phyloP scores from a whole-genome alignment of 2,888 invertebrate species.

The Tenthredo livida region DNA sequence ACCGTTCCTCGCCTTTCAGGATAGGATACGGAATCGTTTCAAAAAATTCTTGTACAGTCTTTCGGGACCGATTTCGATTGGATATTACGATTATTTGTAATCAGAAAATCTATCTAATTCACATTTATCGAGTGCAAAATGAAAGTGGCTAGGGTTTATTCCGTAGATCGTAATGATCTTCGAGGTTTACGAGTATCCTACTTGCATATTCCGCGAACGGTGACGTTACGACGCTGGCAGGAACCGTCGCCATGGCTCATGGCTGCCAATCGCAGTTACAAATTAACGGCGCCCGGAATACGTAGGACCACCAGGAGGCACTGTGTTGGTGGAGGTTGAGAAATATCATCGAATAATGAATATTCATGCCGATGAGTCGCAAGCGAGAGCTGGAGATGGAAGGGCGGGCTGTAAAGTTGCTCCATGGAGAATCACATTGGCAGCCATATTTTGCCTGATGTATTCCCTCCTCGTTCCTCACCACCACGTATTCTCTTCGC shows the following conservation, averaged over 20 bases:
- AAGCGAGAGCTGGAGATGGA: conserved; percentile 60
- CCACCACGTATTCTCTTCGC: conserved; percentile 58
- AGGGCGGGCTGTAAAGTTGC: conserved; percentile 74
- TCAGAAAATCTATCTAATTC: not conserved
- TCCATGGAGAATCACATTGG: conserved; percentile 75
- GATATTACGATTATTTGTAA: not conserved
- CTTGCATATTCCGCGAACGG: conserved; percentile 46
- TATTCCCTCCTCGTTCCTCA: conserved; percentile 64
- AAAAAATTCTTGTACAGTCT: not conserved
- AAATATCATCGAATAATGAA: conserved; percentile 78
- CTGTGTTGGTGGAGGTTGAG: conserved; percentile 65
- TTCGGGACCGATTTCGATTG: not conserved
- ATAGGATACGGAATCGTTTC: not conserved
- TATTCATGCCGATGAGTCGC: conserved; percentile 77
- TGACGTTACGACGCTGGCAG: conserved; percentile 51
- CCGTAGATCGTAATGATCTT: conserved; percentile 36
- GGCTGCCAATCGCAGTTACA: conserved; percentile 73
- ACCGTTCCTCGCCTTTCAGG: not conserved
- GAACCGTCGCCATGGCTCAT: conserved; percentile 44
- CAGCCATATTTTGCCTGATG: conserved; percentile 75
- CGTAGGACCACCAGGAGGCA: conserved; percentile 59
- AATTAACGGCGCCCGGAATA: conserved; percentile 73
- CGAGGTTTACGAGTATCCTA: conserved; percentile 45
- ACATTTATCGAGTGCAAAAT: not conserved
- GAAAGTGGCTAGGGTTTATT: conserved; percentile 1